Base-by-base conservation (phyloP, 2,797 vertebrate genomes). In the Gymnopithys bicolor region DNA sequence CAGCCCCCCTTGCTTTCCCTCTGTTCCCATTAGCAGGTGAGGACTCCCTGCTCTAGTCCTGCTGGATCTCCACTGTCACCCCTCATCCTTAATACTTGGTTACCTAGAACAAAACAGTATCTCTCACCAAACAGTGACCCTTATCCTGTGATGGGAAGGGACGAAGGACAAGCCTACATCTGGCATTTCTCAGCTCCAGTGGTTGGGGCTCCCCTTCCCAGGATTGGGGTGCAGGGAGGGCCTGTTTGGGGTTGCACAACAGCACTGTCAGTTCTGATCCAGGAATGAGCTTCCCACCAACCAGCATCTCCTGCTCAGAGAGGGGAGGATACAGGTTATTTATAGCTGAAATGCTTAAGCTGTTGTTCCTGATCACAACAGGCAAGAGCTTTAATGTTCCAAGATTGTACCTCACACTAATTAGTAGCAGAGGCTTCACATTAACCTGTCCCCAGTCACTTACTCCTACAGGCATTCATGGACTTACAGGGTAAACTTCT, bases 111-210 rank as follows among this genome's bases (percentile, higher is more conserved):
- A 35, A 53, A 84, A 41, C 9, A 32, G 5, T 32, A 19, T 59
- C 46, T 75, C 48, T 71, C 59, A 32, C 30, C 63, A 28, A 13
- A 2, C 30, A 35, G 18, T 13, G 28, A 11, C 55, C 46, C 43
- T 7, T 32, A 0, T 0, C 46, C 64, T 35, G 2, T 6, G 39
- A 0, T 9, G 35, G 62, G 32, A 48, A 13, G 8, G 11, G 49
- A 32, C 30, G 48, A 22, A 59, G 56, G 77, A 8, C 64, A 28
- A 43, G n/a, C 4, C 75, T 7, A 0, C 4, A 24, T 28, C 74
- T 48, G 53, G 35, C 41, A 4, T 16, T 62, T 35, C 64, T 35
- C 1, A 37, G 9, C 35, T 70, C 56, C 9, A 6, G 17, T 1
- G 5, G 5, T 2, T 63, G 4, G 18, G 11, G 24, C 41, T 84